Evolutionary conservation across 2,797 vertebrate genomes (phyloP).

Genomic region (Falco columbarius): DNA sequence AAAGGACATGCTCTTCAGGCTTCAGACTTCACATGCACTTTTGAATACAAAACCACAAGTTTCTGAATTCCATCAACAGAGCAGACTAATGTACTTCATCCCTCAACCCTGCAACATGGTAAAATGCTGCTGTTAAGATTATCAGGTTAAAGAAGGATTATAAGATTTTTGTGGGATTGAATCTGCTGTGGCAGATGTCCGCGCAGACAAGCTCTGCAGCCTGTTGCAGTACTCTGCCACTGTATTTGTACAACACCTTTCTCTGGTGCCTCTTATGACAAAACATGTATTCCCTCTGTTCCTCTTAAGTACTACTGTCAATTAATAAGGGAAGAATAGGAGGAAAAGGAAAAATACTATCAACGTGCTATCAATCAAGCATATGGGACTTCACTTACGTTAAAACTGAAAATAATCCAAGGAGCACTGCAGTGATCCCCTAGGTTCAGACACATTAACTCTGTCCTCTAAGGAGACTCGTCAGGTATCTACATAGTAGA

Average conservation of each 20-base stretch:
- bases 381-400: background rate
- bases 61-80: background rate
- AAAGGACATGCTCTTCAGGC: background rate
- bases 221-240: background rate
- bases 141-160: constrained; percentile 20
- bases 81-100: background rate
- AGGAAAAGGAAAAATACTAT: background rate
- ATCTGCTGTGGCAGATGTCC: background rate
- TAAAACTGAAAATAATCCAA: background rate
- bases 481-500: background rate
- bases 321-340: background rate
- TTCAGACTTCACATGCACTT: background rate
- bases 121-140: background rate
- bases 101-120: background rate
- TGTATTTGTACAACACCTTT: background rate
- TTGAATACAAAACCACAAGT: background rate
- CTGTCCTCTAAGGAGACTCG: background rate
- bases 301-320: background rate
- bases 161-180: background rate
- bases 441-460: background rate
- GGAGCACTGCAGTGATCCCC: background rate
- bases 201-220: background rate
- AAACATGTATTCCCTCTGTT: background rate
- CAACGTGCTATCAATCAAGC: background rate
- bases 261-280: background rate